Base-by-base conservation (phyloP, 1,140 invertebrate species). In the Drosophila pallidifrons region DNA sequence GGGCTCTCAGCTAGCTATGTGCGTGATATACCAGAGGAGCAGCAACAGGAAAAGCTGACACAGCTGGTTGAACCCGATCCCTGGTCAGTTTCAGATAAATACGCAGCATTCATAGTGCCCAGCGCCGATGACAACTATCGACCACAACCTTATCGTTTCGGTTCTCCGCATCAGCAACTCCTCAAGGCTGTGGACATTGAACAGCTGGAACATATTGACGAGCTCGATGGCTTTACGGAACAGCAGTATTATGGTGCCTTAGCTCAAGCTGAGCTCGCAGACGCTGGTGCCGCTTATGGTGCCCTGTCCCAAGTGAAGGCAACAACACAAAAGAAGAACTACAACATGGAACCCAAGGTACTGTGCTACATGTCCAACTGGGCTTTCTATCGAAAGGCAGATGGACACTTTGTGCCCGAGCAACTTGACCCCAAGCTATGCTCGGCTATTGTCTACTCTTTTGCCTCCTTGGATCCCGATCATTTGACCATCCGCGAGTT, bases 301-400 rank as follows among this genome's bases (percentile, higher is more conserved):
- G 88, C 91, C 1, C 59, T 92, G 10, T 49, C 75, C 1, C 73
- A 79, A 0, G 28, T 78, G 1, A 88, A 82, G 64, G 51, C 51
- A 0, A 41, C 73, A 0, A 61, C 52, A 2, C 77, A 91, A 0
- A 76, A 46, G 8, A 82, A 88, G 28, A 81, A 92, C 63, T 79
- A 75, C 25, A 91, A 91, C n/a, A 57, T 10, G n/a, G 43, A 76
- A 10, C 81, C 88, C 2, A 85, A 91, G 72, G 95, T 98, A 0
- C 94, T 98, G 0, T 98, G 98, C 92, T 98, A 98, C 81, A 94
- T 98, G 80, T 97, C 97, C 1, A 98, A 96, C 79, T 98, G 97
- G 97, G 95, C 97, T 0, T 95, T 97, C 88, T 97, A 98, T 85
- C 94, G 98, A 49, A 96, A 96, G 77, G 95, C 94, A 0, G 95